Evolutionary conservation across 1,140 invertebrate genomes (phyloP).

Genomic region (Solenopsis fugax): DNA sequence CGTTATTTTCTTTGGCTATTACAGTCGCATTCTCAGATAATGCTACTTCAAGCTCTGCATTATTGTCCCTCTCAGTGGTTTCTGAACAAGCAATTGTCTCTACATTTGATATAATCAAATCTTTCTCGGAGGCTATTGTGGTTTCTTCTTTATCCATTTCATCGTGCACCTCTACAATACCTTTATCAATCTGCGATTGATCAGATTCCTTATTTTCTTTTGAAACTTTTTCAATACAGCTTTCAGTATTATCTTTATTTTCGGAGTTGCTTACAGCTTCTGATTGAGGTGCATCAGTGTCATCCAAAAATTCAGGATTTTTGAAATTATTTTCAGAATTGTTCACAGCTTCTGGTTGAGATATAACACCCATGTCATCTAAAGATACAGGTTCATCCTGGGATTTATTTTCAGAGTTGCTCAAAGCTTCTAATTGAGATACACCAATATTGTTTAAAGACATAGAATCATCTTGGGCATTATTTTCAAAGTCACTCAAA

Average conservation of each 20-base stretch:
- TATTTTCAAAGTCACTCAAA: too few species aligned
- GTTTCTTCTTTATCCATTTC: constrained; percentile 11
- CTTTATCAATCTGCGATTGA: background rate
- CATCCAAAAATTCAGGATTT: constrained; percentile 1
- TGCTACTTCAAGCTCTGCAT: background rate
- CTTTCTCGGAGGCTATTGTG: background rate
- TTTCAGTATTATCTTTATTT: constrained; percentile 31
- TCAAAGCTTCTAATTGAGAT: too few species aligned
- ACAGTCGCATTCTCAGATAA: constrained; percentile 4
- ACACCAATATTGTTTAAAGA: background rate
- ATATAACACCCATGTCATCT: too few species aligned
- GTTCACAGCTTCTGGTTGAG: too few species aligned
- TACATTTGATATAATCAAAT: constrained; percentile 7
- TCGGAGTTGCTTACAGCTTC: constrained; percentile 8
- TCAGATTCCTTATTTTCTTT: background rate
- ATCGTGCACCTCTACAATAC: background rate
- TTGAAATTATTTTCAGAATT: too few species aligned
- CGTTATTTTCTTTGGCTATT: background rate
- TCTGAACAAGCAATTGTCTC: background rate
- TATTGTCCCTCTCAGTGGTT: constrained; percentile 20
- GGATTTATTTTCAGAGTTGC: too few species aligned
- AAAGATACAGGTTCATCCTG: too few species aligned
- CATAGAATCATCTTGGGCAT: too few species aligned
- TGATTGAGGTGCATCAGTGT: constrained; percentile 1
- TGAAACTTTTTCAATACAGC: background rate